phyloP scores from a whole-genome alignment of 2,113 vertebrate genomes.

The Stercorarius parasiticus region DNA sequence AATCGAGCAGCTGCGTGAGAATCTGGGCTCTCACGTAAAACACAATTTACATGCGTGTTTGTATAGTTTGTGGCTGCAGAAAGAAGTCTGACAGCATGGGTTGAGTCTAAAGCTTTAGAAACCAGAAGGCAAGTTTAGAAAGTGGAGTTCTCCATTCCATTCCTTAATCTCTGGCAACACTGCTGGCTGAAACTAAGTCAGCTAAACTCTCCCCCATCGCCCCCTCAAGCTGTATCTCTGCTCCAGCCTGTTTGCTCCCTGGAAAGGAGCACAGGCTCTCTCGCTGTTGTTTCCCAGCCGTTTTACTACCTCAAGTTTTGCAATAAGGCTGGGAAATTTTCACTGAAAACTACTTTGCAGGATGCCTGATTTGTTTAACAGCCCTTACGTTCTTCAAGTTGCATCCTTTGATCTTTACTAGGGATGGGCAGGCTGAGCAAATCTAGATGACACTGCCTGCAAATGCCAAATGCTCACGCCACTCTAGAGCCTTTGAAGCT shows the following conservation, averaged over 20 bases:
- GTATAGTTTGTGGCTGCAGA: neutral
- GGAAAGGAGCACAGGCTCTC: neutral
- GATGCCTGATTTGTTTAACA: neutral
- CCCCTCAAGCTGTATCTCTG: neutral
- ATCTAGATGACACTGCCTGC: neutral
- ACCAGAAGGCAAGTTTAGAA: neutral
- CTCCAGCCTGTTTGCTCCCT: neutral
- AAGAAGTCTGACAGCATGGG: neutral
- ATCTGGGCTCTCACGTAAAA: neutral
- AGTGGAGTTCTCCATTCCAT: neutral
- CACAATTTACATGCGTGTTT: neutral
- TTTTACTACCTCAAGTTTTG: neutral
- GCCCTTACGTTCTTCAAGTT: neutral
- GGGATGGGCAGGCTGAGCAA: neutral
- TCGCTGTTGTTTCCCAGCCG: neutral
- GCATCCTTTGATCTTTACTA: neutral
- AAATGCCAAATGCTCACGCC: neutral
- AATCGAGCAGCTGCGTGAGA: neutral
- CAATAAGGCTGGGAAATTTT: neutral
- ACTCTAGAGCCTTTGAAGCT: neutral
- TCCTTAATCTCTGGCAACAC: neutral
- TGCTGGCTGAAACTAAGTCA: neutral
- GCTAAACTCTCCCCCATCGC: neutral
- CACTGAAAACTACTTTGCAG: neutral
- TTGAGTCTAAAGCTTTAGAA: neutral